Evolutionary conservation across 2,888 invertebrate species (phyloP), one percentile per base, ranked within the genome.

Genomic region (Netelia virgata): DNA sequence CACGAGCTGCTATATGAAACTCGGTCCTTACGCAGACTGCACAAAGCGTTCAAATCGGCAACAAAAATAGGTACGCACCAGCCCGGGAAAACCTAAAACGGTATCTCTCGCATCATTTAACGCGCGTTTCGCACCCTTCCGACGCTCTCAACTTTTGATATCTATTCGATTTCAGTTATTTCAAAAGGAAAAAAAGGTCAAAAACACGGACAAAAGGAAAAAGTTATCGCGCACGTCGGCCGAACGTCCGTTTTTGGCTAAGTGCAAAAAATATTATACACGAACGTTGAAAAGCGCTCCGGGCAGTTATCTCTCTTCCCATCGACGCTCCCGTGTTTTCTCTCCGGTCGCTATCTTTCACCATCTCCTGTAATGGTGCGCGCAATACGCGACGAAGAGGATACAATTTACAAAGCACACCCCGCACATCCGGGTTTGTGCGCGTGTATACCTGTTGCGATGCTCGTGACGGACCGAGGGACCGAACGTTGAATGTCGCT

Each of bases 371-470:
- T 36, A 36, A 36, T 36, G 6, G 36, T 6, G 36, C 43, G n/a
- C 41, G 18, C 36, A 36, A 5, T 2, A 16, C 28, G 18, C 41
- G 11, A 43, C 16, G 3, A 18, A 8, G 41, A 16, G 14, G 10
- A 18, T 66, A 18, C 41, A 10, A 66, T 66, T 18, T 43, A 43
- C 64, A 66, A 43, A 43, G 64, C 28, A 10, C 43, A 66, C 18
- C 43, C 16, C 36, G 63, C 36, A 64, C 50, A 66, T 36, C 10
- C 73, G 73, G 28, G 57, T 47, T 14, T 8, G 43, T 41, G 61
- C 47, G 2, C 3, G 50, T 14, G 43, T 43, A 61, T 69, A 78
- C 77, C 77, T 78, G 77, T 78, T 78, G 77, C 69, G 50, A 76
- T 69, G n/a, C 69, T 61, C 50, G 61, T 43, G 59, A 78, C 50